Conservation (phyloP, 1,140 invertebrate species). For the Drosophila bipectinata region DNA sequence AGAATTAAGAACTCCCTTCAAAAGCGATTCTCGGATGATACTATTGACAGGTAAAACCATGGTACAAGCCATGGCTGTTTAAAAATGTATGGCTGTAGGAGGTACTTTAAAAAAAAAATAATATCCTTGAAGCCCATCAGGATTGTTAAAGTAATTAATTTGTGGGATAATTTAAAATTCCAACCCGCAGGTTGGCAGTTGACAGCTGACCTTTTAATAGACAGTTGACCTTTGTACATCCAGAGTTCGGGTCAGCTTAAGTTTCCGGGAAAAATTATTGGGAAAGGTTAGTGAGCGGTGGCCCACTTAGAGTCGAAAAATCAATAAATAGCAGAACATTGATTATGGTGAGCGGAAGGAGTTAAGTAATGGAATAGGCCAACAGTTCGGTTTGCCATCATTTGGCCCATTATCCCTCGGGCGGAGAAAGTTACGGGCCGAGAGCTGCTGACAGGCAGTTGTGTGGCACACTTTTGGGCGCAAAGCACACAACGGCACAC, state of each 20-base stretch:
- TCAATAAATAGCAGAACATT: slow-evolving; percentile 18
- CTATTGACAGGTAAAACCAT: slow-evolving; percentile 7
- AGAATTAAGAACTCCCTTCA: background rate
- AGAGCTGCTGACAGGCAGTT: slow-evolving; percentile 10
- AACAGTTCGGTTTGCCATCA: slow-evolving; percentile 1
- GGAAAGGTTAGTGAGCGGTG: slow-evolving; percentile 12
- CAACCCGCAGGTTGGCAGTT: slow-evolving; percentile 21
- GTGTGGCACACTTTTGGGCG: slow-evolving; percentile 31
- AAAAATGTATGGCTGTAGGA: too few relatives aligned
- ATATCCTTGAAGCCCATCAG: slow-evolving; percentile 5
- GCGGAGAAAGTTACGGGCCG: slow-evolving; percentile 6
- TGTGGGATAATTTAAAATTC: slow-evolving; percentile 25
- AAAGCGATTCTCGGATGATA: background rate
- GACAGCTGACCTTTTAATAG: slow-evolving; percentile 20
- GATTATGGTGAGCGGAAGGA: background rate
- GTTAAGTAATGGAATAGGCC: slow-evolving; percentile 15
- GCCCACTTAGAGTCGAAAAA: slow-evolving; percentile 9
- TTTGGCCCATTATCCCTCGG: background rate
- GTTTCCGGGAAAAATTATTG: slow-evolving; percentile 9
- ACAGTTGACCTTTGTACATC: slow-evolving; percentile 30
- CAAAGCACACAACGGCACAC: slow-evolving; percentile 12
- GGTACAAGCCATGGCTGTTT: background rate
- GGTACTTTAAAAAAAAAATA: background rate
- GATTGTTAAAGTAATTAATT: slow-evolving; percentile 26
- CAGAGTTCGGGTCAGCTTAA: background rate